Evolutionary conservation across 2,888 invertebrate genomes (phyloP).

Genomic region (Tetrapedia diversipes): DNA sequence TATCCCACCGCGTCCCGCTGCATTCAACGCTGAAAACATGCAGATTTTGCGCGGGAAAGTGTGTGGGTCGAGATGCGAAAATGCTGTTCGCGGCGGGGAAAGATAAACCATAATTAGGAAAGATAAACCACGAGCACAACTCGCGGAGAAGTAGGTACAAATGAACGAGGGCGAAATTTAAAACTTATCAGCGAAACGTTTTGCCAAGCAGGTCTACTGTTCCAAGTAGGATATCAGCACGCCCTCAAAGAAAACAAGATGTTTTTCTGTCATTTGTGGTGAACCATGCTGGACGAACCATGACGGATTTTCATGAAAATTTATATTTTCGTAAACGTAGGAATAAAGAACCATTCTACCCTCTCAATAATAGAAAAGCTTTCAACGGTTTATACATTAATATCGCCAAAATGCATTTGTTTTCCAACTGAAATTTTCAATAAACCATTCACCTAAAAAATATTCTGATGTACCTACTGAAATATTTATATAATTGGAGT

Average conservation of each 20-base stretch:
- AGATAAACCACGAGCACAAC: slow-evolving; percentile 44
- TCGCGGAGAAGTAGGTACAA: slow-evolving; percentile 25
- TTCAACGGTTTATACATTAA: no score
- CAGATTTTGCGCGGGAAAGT: slow-evolving; percentile 50
- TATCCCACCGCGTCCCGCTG: no score
- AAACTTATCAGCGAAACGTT: slow-evolving; percentile 52
- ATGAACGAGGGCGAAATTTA: slow-evolving; percentile 19
- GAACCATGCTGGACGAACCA: no score
- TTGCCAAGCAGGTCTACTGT: slow-evolving; percentile 15
- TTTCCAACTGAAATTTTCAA: no score
- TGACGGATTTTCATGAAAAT: no score
- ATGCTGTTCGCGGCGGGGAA: neutral
- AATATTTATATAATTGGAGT: no score
- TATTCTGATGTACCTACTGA: no score
- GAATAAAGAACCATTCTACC: no score
- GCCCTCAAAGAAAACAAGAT: neutral
- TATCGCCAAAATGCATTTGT: no score
- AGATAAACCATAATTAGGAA: slow-evolving; percentile 52
- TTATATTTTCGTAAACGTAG: no score
- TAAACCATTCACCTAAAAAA: no score
- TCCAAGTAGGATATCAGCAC: neutral
- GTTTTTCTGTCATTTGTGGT: slow-evolving; percentile 9
- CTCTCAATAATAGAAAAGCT: no score
- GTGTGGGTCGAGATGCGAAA: neutral
- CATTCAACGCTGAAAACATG: slow-evolving; percentile 14